Evolutionary conservation across 1,140 invertebrate species (phyloP).

Genomic region (Zaprionus ornatus): DNA sequence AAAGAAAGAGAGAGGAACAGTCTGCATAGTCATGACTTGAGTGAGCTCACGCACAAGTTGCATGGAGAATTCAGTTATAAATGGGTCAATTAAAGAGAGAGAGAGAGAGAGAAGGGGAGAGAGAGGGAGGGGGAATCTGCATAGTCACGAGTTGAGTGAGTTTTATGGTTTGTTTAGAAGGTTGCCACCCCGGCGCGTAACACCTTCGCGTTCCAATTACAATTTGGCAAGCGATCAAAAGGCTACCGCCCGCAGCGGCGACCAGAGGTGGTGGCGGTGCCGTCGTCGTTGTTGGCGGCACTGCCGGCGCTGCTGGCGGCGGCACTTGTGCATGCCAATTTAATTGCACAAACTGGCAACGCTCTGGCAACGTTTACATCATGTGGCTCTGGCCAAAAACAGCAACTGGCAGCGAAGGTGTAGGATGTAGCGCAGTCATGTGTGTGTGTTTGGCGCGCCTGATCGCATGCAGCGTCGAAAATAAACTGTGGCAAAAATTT

Average conservation of each 20-base stretch:
- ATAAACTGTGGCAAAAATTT: conserved; percentile 81
- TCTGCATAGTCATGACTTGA: conserved; percentile 38
- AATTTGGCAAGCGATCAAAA: conserved; percentile 81
- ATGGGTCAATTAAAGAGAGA: not conserved
- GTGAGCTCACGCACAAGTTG: conserved; percentile 16
- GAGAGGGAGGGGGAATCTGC: not conserved
- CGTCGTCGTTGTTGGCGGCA: conserved; percentile 17
- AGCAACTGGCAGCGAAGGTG: conserved; percentile 68
- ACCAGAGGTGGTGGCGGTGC: not conserved
- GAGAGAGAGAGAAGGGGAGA: not conserved
- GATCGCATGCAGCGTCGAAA: conserved; percentile 79
- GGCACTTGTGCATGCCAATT: conserved; percentile 80
- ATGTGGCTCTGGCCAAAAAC: conserved; percentile 71
- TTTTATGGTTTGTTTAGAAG: conserved; percentile 64
- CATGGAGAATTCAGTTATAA: not conserved
- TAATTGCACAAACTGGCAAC: conserved; percentile 68
- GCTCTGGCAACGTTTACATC: conserved; percentile 53
- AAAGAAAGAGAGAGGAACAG: too few species aligned
- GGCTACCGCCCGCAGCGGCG: conserved; percentile 64
- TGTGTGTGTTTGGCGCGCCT: conserved; percentile 46
- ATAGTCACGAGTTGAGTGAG: conserved; percentile 49
- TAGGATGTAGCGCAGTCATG: conserved; percentile 66
- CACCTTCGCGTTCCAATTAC: conserved; percentile 82
- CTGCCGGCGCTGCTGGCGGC: conserved; percentile 51
- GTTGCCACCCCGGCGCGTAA: conserved; percentile 63